Evolutionary conservation across 2,797 vertebrate genomes (phyloP).

Genomic region (Vultur gryphus): DNA sequence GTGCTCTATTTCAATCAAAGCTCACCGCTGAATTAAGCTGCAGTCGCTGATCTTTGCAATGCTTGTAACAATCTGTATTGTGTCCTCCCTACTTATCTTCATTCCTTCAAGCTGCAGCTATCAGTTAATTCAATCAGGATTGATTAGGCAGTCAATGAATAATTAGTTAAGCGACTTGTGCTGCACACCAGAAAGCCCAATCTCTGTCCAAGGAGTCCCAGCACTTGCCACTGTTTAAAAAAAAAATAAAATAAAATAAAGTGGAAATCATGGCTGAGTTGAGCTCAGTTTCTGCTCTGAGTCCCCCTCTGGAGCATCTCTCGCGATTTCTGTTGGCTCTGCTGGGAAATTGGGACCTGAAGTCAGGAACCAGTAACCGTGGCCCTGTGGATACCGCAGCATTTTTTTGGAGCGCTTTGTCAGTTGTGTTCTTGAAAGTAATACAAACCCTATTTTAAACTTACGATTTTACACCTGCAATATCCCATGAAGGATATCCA

Average conservation of each 20-base stretch:
- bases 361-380: neutral
- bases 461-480: neutral
- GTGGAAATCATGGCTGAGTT: neutral
- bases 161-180: neutral
- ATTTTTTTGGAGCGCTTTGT: neutral
- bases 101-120: neutral
- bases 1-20: neutral
- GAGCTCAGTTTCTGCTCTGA: neutral
- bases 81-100: neutral
- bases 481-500: neutral
- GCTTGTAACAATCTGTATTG: rapidly evolving
- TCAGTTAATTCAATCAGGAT: neutral
- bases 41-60: neutral
- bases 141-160: neutral
- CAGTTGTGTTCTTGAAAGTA: neutral
- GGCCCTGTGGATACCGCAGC: too few relatives aligned
- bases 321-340: neutral
- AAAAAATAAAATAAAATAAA: neutral
- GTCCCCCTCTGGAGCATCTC: neutral
- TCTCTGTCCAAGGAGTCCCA: neutral
- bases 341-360: neutral
- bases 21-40: neutral
- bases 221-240: neutral
- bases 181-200: neutral
- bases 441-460: neutral